Percentiles rank a stretch among this genome's conserved stretches.
Conservation (phyloP, 1,140 invertebrate genomes). For the Thaumetopoea pityocampa region DNA sequence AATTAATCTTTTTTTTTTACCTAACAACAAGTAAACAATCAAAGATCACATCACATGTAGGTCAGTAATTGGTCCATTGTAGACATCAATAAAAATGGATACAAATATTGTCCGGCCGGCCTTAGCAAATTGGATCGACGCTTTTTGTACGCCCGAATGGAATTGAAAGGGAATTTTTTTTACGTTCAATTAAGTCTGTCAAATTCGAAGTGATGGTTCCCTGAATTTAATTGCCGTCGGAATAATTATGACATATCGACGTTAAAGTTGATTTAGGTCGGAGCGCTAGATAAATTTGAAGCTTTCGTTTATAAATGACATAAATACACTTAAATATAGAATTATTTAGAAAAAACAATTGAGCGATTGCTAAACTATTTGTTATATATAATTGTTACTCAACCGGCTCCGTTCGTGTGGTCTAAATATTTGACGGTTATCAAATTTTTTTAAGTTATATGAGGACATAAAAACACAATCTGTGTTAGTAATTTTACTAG, state of each 20-base stretch:
- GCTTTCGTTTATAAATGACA: too few relatives aligned
- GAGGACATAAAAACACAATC: too few relatives aligned
- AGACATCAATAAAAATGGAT: slow-evolving; percentile 12
- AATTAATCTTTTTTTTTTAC: background rate
- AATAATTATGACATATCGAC: slow-evolving; percentile 13
- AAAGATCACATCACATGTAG: slow-evolving; percentile 11
- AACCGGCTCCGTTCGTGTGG: too few relatives aligned
- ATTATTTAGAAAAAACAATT: too few relatives aligned
- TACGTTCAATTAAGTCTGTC: slow-evolving; percentile 14
- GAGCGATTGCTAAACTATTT: too few relatives aligned
- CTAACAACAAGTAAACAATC: slow-evolving; percentile 4
- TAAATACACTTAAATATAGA: too few relatives aligned
- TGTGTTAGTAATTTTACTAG: too few relatives aligned
- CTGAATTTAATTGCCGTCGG: slow-evolving; percentile 4
- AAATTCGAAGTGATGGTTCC: slow-evolving; percentile 11
- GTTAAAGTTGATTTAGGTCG: slow-evolving; percentile 8
- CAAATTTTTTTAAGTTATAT: too few relatives aligned
- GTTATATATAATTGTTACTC: too few relatives aligned
- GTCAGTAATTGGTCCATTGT: slow-evolving; percentile 13
- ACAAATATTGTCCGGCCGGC: slow-evolving; percentile 13
- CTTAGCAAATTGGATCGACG: slow-evolving; percentile 16
- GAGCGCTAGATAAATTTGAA: slow-evolving; percentile 6
- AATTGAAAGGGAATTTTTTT: slow-evolving; percentile 15
- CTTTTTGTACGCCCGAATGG: slow-evolving; percentile 14
- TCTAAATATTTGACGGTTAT: too few relatives aligned